phyloP scores from a whole-genome alignment of 2,888 invertebrate species.

The Uropetala carovei region DNA sequence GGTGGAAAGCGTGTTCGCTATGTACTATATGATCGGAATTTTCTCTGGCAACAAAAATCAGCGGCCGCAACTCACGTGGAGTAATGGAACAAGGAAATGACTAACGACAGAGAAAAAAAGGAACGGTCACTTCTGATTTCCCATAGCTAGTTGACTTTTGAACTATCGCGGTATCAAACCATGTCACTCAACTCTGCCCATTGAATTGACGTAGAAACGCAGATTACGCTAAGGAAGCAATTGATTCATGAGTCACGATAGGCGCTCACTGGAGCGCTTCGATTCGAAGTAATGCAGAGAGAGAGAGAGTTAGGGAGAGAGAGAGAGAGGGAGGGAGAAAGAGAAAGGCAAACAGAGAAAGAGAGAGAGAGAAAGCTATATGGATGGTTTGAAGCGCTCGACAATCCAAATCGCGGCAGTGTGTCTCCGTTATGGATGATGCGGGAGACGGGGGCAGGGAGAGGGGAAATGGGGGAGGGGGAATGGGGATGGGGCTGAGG shows the following conservation, averaged over 20 bases:
- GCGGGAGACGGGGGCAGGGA: background rate
- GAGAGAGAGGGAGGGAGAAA: background rate
- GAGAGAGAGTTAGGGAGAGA: too few relatives aligned
- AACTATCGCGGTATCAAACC: background rate
- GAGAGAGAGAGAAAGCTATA: background rate
- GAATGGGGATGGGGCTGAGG: background rate
- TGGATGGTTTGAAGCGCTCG: background rate
- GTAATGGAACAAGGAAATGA: too few relatives aligned
- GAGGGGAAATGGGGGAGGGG: background rate
- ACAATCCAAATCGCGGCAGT: background rate
- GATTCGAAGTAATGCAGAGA: background rate
- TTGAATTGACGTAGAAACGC: constrained; percentile 13
- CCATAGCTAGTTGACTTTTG: too few relatives aligned
- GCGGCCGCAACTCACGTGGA: too few relatives aligned
- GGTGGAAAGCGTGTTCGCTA: too few relatives aligned
- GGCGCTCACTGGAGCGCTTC: background rate
- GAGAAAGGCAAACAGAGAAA: background rate
- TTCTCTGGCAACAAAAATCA: too few relatives aligned
- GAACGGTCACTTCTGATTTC: too few relatives aligned
- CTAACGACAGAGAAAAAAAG: too few relatives aligned
- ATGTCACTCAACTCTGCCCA: background rate
- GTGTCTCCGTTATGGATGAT: background rate
- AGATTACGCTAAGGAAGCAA: background rate
- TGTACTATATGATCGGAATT: too few relatives aligned
- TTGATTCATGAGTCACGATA: constrained; percentile 12